phyloP scores from a whole-genome alignment of 2,113 vertebrate genomes.

The Aramus guarauna region DNA sequence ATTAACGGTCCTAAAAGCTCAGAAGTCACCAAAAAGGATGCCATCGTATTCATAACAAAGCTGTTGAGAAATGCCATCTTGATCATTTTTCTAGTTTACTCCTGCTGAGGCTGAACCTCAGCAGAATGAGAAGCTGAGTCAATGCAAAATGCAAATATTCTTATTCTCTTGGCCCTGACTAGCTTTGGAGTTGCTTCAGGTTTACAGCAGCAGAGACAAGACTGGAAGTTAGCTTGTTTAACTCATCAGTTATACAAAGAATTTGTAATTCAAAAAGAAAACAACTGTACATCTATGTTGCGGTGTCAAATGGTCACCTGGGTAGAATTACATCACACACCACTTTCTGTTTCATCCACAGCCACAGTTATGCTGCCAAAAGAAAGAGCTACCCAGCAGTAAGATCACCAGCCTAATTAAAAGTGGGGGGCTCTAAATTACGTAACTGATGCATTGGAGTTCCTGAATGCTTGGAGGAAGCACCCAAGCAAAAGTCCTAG shows the following conservation, averaged over 20 bases:
- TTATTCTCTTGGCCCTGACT: neutral
- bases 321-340: neutral
- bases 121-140: neutral
- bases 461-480: neutral
- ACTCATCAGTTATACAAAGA: neutral
- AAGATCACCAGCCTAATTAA: neutral
- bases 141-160: neutral
- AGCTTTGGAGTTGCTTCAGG: neutral
- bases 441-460: neutral
- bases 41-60: neutral
- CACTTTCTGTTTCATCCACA: neutral
- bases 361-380: neutral
- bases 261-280: neutral
- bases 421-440: neutral
- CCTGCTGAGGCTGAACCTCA: neutral
- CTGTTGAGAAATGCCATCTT: neutral
- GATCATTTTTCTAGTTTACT: neutral
- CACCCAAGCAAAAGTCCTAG: neutral
- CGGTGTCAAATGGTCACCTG: neutral
- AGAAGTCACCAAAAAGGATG: neutral
- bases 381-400: neutral
- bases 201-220: neutral
- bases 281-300: neutral
- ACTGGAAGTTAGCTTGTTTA: neutral
- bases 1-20: neutral